Base-by-base conservation (phyloP, 1,140 invertebrate genomes). In the Steinernema feltiae region DNA sequence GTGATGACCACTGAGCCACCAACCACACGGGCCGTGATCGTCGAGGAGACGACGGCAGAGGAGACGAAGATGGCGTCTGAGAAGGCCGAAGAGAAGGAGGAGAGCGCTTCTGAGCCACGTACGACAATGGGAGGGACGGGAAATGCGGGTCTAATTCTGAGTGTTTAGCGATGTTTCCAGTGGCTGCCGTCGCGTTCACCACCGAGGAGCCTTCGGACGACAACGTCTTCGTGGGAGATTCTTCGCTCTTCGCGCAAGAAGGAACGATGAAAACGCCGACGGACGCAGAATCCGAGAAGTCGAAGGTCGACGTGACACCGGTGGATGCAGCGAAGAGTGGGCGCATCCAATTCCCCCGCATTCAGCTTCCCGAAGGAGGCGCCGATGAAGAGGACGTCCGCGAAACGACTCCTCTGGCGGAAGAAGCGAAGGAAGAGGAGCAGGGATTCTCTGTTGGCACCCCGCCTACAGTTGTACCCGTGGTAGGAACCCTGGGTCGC, bases 361-460 rank as follows among this genome's bases (percentile, higher is more conserved):
- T 63, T 21, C 2, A 63, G 24, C 53, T 63, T 27, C 53, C 53
- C 24, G 53, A 27, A 63, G 53, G 24, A 63, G 53, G 41, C 7
- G 41, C 41, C 41, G n/a, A 7, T 46, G 41, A 7, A 46, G 41
- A 46, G 41, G 41, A 46, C 7, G 41, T 46, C 41, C 41, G 41
- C 15, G 53, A 63, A 27, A 63, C 41, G 41, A 46, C 41, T 46
- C 41, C 41, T n/a, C 53, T 27, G 15, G 24, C 7, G 41, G 53
- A 63, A 27, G 53, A 63, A 27, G 53, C 53, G 53, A 63, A 15
- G 53, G 53, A 63, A 27, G 53, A 63, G 24, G 53, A 41, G 35
- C 35, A 63, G 24, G 53, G 53, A 63, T 63, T 63, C 53, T 63
- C 53, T 63, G 53, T 63, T 15, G 53, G 53, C 7, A 63, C 53